These are phyloP conservation scores for Oreocharis arfaki DNA, from an alignment of 2,113 vertebrate species.

Conservation along the genomic window DNA sequence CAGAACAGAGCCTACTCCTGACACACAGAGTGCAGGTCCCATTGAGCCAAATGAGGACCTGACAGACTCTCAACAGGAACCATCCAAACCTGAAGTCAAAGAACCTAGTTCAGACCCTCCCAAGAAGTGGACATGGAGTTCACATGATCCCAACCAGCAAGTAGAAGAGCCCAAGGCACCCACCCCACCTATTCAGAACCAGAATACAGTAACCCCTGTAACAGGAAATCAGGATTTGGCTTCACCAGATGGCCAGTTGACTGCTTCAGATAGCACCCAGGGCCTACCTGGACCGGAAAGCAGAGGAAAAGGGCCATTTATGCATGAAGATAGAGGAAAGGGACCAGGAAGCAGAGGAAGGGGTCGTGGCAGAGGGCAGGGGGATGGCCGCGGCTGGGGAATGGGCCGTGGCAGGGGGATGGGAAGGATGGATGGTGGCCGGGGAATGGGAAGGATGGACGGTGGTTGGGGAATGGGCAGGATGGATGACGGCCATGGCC, in stretches of 20 bases:
- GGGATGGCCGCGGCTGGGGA: slow-evolving; percentile 68
- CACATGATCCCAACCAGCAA: slow-evolving; percentile 68
- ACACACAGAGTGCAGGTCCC: slow-evolving; percentile 52
- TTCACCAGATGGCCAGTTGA: slow-evolving; percentile 46
- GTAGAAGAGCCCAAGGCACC: slow-evolving; percentile 70
- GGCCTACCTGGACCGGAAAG: slow-evolving; percentile 41
- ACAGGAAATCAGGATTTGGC: slow-evolving; percentile 67
- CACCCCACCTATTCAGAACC: slow-evolving; percentile 45
- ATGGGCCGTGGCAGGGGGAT: slow-evolving; percentile 50
- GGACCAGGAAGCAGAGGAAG: slow-evolving; percentile 68
- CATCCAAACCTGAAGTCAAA: slow-evolving; percentile 67
- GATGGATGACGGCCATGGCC: slow-evolving; percentile 61
- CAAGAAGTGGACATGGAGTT: slow-evolving; percentile 74
- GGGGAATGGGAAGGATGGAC: slow-evolving; percentile 60
- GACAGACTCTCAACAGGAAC: slow-evolving; percentile 64
- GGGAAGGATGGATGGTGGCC: slow-evolving; percentile 64
- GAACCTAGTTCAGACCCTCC: slow-evolving; percentile 64
- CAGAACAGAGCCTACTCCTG: slow-evolving; percentile 57
- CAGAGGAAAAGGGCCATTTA: slow-evolving; percentile 54
- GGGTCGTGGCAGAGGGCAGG: slow-evolving; percentile 69
- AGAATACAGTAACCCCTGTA: slow-evolving; percentile 37
- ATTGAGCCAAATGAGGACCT: slow-evolving; percentile 63
- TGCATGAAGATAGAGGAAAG: slow-evolving; percentile 66
- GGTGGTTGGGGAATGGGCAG: slow-evolving; percentile 65
- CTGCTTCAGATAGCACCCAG: slow-evolving; percentile 66